phyloP scores from a whole-genome alignment of 2,113 vertebrate species.

The Spheniscus mendiculus region DNA sequence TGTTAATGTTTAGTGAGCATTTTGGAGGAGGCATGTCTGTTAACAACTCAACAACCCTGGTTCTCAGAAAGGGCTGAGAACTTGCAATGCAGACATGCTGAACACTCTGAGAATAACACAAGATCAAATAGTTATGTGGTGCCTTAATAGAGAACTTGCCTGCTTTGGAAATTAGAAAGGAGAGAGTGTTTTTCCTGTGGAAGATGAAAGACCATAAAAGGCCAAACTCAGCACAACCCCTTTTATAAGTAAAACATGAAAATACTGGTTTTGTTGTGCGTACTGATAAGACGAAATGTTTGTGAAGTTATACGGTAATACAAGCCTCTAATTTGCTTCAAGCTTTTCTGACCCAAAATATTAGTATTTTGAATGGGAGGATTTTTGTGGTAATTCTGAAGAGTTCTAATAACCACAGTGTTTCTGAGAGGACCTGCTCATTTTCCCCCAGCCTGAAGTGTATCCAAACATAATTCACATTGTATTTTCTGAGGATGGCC shows the following conservation, averaged over 20 bases:
- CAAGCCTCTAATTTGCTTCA: background rate
- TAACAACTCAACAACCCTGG: background rate
- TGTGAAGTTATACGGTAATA: background rate
- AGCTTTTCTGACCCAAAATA: background rate
- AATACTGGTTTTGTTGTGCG: background rate
- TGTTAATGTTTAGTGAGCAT: background rate
- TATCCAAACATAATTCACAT: background rate
- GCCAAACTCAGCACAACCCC: background rate
- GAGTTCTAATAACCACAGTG: background rate
- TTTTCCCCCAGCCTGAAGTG: background rate
- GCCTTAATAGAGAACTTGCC: background rate
- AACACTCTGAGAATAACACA: background rate
- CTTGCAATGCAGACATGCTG: background rate
- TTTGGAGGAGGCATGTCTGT: background rate
- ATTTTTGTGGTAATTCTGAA: background rate
- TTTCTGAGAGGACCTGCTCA: background rate
- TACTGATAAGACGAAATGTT: background rate
- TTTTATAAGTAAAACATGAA: background rate
- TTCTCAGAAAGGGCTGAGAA: background rate
- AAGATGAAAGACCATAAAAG: slow-evolving; percentile 19
- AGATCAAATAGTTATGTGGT: background rate
- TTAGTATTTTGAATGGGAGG: background rate
- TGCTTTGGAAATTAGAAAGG: background rate
- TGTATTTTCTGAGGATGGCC: background rate
- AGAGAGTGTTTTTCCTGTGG: background rate